A percentile compares a stretch with the other conserved stretches of the same genome.
These are phyloP conservation scores for Listrodromus nycthemerus DNA, from an alignment of 2,888 invertebrate genomes.

Conservation along the genomic window DNA sequence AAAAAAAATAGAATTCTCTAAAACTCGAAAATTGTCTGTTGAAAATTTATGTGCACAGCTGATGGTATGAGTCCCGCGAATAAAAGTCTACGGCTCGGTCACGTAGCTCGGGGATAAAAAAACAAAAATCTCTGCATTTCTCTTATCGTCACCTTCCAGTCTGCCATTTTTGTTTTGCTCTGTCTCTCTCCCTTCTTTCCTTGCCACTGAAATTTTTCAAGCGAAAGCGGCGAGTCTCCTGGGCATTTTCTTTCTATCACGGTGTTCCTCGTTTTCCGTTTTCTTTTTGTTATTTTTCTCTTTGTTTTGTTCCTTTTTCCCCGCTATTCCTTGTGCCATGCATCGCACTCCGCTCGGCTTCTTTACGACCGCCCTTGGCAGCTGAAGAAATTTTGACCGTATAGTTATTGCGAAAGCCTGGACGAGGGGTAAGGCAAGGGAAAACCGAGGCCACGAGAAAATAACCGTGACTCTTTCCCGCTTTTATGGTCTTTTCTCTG, in stretches of 20 bases:
- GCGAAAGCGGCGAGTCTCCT: constrained; percentile 30
- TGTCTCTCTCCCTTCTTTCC: constrained; percentile 18
- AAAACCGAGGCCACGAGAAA: constrained; percentile 4
- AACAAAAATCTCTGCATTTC: constrained; percentile 36
- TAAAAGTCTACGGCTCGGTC: constrained; percentile 55
- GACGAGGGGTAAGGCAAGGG: constrained; percentile 2
- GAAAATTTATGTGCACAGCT: constrained; percentile 81
- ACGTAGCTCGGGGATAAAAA: constrained; percentile 25
- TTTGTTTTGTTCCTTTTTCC: constrained; percentile 6
- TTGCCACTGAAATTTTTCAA: constrained; percentile 33
- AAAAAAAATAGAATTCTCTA: not conserved
- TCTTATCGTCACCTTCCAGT: constrained; percentile 37
- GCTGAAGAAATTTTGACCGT: constrained; percentile 30
- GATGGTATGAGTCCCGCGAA: constrained; percentile 80
- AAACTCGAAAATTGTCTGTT: constrained; percentile 50
- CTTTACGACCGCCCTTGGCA: constrained; percentile 44
- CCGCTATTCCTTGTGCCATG: constrained; percentile 30
- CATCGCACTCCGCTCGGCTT: constrained; percentile 25
- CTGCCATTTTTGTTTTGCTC: constrained; percentile 11
- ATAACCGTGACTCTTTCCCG: constrained; percentile 11
- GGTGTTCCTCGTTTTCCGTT: not conserved
- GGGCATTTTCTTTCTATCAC: constrained; percentile 40
- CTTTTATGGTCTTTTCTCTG: constrained; percentile 19
- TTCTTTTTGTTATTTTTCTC: not conserved
- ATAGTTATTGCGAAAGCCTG: constrained; percentile 27